Conservation (phyloP, 1,140 invertebrate genomes). For the Lepidostoma basale region DNA sequence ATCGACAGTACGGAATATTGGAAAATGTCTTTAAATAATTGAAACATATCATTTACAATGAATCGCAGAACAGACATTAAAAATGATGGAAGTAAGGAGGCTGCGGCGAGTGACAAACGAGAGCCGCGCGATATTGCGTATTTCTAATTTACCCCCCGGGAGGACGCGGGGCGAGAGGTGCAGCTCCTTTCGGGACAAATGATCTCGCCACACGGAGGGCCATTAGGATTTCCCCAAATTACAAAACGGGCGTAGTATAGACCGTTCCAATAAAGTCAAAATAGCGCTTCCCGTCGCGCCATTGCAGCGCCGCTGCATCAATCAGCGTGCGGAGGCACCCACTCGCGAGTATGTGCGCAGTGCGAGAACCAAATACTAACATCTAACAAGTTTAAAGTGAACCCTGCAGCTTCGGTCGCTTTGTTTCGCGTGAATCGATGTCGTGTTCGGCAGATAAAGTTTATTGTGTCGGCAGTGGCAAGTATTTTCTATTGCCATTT, state of each 20-base stretch:
- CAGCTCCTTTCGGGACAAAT: conserved; percentile 34
- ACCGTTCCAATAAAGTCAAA: conserved; percentile 28
- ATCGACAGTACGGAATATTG: no score
- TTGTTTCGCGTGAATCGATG: conserved; percentile 5
- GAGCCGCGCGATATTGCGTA: conserved; percentile 29
- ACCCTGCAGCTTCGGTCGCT: neutral
- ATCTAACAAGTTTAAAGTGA: conserved; percentile 22
- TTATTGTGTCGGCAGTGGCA: neutral
- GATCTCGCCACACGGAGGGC: conserved; percentile 36
- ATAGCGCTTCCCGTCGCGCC: conserved; percentile 15
- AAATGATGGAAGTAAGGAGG: conserved; percentile 7
- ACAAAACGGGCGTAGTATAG: conserved; percentile 12
- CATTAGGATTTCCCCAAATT: conserved; percentile 33
- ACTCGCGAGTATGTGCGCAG: no score
- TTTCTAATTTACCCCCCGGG: conserved; percentile 42
- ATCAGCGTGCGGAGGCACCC: no score
- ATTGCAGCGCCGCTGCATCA: conserved; percentile 1
- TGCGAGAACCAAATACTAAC: conserved; percentile 15
- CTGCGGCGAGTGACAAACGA: conserved; percentile 33
- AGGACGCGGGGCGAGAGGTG: neutral
- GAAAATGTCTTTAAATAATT: no score
- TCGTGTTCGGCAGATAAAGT: conserved; percentile 19
- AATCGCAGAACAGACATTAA: conserved; percentile 4
- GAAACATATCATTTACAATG: neutral
- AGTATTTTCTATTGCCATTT: neutral